Percentiles rank a stretch among this genome's conserved stretches.
These are phyloP conservation scores for Perithous albicinctus DNA, from an alignment of 2,888 invertebrate species.

Conservation along the genomic window DNA sequence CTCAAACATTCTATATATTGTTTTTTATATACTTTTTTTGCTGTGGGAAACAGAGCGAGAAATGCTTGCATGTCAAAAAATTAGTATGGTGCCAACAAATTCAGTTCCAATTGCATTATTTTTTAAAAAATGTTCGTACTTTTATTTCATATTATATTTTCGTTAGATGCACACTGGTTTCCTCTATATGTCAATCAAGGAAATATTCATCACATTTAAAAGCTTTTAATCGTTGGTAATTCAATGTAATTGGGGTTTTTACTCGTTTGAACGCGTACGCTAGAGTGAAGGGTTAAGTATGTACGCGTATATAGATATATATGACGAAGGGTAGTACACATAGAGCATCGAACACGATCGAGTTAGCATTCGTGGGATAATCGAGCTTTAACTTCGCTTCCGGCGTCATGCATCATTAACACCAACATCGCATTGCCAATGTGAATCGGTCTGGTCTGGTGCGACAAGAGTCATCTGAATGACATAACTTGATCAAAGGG, in stretches of 20 bases:
- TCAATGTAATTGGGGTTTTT: constrained; percentile 22
- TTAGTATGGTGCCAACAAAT: too few species aligned
- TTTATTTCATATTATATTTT: too few species aligned
- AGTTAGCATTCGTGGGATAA: constrained; percentile 61
- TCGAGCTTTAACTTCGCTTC: constrained; percentile 61
- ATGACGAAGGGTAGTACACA: background rate
- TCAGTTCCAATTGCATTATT: too few species aligned
- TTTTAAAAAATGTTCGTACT: too few species aligned
- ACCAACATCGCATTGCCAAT: constrained; percentile 52
- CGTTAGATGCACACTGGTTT: too few species aligned
- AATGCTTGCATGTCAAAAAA: too few species aligned
- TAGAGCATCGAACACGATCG: constrained; percentile 46
- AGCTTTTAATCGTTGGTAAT: constrained; percentile 5
- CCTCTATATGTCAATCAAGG: background rate
- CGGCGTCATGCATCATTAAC: constrained; percentile 49
- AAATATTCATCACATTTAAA: background rate
- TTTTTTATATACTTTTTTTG: too few species aligned
- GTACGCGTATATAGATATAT: background rate
- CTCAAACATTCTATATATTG: too few species aligned
- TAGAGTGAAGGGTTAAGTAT: constrained; percentile 7
- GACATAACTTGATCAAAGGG: constrained; percentile 84
- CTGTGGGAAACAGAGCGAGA: too few species aligned
- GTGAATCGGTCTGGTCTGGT: constrained; percentile 75
- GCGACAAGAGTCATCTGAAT: constrained; percentile 83
- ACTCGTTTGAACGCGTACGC: constrained; percentile 4